Conservation (phyloP, 1,140 invertebrate genomes). For the Ridgeia piscesae region DNA sequence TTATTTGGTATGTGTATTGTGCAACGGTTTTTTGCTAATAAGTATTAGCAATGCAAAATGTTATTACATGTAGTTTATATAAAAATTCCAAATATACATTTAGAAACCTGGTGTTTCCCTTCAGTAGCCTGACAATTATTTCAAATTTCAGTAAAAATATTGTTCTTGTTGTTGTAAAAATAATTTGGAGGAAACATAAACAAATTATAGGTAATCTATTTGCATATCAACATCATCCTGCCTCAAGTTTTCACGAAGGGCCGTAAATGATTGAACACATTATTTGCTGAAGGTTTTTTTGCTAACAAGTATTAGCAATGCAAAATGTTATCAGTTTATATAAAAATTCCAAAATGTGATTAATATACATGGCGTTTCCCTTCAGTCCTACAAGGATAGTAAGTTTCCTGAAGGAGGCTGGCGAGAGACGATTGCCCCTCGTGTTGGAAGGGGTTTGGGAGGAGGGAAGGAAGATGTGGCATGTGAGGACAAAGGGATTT, state of each 20-base stretch:
- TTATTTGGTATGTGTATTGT: background rate
- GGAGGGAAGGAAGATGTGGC: background rate
- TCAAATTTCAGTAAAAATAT: no score
- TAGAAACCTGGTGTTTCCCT: background rate
- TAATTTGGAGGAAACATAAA: no score
- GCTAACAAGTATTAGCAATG: background rate
- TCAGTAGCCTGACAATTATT: background rate
- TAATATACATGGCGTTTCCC: background rate
- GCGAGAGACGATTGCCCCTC: background rate
- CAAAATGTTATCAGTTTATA: background rate
- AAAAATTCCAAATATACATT: background rate
- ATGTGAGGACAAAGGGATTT: background rate
- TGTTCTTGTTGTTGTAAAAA: no score
- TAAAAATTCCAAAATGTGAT: background rate
- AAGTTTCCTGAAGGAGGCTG: background rate
- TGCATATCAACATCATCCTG: no score
- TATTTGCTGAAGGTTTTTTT: no score
- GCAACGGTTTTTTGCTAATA: background rate
- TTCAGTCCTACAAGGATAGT: background rate
- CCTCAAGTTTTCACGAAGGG: no score
- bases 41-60: background rate
- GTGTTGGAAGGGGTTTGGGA: background rate
- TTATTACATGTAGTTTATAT: background rate
- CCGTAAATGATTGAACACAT: no score
- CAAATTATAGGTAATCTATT: no score